Conservation (phyloP, 2,888 invertebrate genomes). For the Papilio elwesi region DNA sequence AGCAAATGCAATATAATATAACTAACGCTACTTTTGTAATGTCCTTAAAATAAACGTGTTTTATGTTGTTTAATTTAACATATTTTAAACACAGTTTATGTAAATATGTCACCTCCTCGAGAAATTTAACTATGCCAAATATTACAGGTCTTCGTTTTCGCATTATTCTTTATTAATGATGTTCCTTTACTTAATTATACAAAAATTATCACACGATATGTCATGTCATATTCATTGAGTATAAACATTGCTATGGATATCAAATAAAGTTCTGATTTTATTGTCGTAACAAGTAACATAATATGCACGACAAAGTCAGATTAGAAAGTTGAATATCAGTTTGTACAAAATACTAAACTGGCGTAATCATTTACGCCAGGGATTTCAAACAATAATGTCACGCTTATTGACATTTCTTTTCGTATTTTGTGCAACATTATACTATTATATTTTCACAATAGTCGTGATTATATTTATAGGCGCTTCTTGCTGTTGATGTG, state of each 20-base stretch:
- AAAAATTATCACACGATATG: not conserved
- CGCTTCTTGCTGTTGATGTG: too few species aligned
- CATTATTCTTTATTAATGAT: too few species aligned
- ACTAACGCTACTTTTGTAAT: too few species aligned
- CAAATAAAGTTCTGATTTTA: not conserved
- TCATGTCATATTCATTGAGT: not conserved
- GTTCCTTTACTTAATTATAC: too few species aligned
- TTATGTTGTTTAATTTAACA: too few species aligned
- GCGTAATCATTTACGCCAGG: constrained; percentile 22
- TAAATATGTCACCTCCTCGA: too few species aligned
- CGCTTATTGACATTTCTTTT: constrained; percentile 3
- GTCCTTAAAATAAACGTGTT: too few species aligned
- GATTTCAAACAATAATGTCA: constrained; percentile 26
- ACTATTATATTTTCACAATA: not conserved
- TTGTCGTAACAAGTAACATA: not conserved
- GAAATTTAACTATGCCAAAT: too few species aligned
- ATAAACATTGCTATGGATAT: not conserved
- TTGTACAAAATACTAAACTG: constrained; percentile 4
- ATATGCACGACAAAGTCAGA: constrained; percentile 4
- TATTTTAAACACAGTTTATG: too few species aligned
- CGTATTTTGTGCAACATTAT: constrained; percentile 1
- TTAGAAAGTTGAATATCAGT: constrained; percentile 10
- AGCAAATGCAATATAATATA: too few species aligned
- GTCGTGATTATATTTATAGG: not conserved
- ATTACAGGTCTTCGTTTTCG: too few species aligned